Base-by-base conservation (phyloP, 2,797 vertebrate genomes). In the Xyrichtys novacula region DNA sequence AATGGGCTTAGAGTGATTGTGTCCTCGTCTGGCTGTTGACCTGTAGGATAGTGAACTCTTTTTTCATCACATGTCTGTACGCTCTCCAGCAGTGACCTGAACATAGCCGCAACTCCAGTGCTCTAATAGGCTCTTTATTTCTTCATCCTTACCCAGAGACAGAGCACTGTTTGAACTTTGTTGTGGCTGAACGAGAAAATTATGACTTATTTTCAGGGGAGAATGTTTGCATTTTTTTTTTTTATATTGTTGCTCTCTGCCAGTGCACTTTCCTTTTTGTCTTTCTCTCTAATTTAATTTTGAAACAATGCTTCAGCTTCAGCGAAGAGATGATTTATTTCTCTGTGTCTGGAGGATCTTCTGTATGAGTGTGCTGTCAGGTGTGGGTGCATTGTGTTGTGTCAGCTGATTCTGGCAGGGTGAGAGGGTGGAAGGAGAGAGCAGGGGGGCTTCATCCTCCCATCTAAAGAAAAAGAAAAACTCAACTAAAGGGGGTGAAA, bases 101-200 rank as follows among this genome's bases (percentile, higher is more conserved):
- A 73, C 67, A 76, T 73, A 83, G 72, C 60, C 44, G 44, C 61
- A 66, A 76, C 77, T 81, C 80, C 66, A 81, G 68, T 54, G 31
- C 42, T 78, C 64, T 64, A 29, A 55, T 52, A 53, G 66, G 55
- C 60, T 73, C 39, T 79, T 76, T 74, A 59, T 88, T 88, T 76
- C 69, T 90, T 65, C 54, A 22, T 20, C n/a, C n/a, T 38, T 57
- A 66, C n/a, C 42, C 71, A 67, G 69, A 39, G 85, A 76, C 78
- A 80, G 76, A 86, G 80, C 81, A 85, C 81, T 85, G 78, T 85
- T 81, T 78, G 85, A 73, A 67, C 79, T 63, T 81, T 71, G 83
- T 78, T 84, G 72, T 83, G 75, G 71, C 70, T 69, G 84, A n/a
- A 53, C 20, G 55, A 68, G 6, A 66, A 64, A 60, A 71, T 34